Base-by-base conservation (phyloP, 2,888 invertebrate species). In the Cryptosula pallasiana region DNA sequence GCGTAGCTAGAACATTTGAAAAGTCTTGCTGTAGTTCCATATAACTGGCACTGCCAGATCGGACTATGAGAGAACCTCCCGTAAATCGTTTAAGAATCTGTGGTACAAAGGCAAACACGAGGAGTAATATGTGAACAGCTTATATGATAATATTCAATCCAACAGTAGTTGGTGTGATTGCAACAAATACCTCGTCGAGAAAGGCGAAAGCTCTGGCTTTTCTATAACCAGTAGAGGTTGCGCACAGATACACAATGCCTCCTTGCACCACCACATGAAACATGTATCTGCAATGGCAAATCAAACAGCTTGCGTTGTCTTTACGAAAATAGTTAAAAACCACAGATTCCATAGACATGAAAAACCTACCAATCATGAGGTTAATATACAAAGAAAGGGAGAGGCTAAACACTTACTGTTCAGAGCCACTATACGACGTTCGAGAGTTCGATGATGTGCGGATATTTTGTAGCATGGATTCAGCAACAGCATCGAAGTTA, bases 261-360 rank as follows among this genome's bases (percentile, higher is more conserved):
- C 82, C 81, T 69, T 82, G 81, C 69, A 83, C 79, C 73, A 82
- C 73, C 74, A 82, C 81, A 75, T 83, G 82, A 75, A 81, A 82
- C 71, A 77, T 77, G 76, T 79, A 79, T 73, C 83, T 82, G 79
- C 75, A 79, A 79, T n/a, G n/a, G n/a, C n/a, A n/a, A n/a, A n/a
- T n/a, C n/a, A n/a, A n/a, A n/a, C n/a, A n/a, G n/a, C n/a, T n/a
- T n/a, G n/a, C n/a, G n/a, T n/a, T n/a, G n/a, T n/a, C n/a, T n/a
- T n/a, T n/a, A n/a, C n/a, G n/a, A n/a, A n/a, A n/a, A n/a, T n/a
- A n/a, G n/a, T n/a, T n/a, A n/a, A n/a, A n/a, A n/a, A n/a, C n/a
- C n/a, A n/a, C n/a, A n/a, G n/a, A n/a, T n/a, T n/a, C n/a, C n/a
- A n/a, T n/a, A n/a, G n/a, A n/a, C n/a, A n/a, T n/a, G n/a, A n/a